A percentile compares a stretch with the other conserved stretches of the same genome.
These are phyloP conservation scores for Pseudoatta argentina DNA, from an alignment of 1,140 invertebrate species.

Conservation along the genomic window DNA sequence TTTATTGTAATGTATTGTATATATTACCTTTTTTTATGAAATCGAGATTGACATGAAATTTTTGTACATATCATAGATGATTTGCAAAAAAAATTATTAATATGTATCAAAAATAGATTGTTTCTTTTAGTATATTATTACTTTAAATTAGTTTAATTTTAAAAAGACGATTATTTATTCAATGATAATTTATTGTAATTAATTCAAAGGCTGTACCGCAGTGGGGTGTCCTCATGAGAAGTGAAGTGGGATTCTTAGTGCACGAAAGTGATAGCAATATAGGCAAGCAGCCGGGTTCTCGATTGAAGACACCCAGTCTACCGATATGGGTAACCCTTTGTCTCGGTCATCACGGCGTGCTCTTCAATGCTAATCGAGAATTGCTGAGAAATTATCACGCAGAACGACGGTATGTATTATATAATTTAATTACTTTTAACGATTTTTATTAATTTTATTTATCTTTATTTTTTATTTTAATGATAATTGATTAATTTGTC, in stretches of 20 bases:
- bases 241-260: slow-evolving; percentile 90
- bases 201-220: slow-evolving; percentile 89
- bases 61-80: neutral
- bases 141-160: neutral
- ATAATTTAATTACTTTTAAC: slow-evolving; percentile 11
- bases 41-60: neutral
- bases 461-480: slow-evolving; percentile 2
- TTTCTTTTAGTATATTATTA: neutral
- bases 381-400: slow-evolving; percentile 93
- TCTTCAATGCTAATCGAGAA: slow-evolving; percentile 93
- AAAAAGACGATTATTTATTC: neutral
- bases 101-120: neutral
- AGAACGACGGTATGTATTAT: slow-evolving; percentile 88
- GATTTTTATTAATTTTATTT: neutral
- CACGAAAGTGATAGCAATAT: slow-evolving; percentile 88
- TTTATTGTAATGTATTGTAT: neutral
- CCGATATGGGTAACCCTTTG: slow-evolving; percentile 94
- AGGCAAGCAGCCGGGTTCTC: slow-evolving; percentile 90
- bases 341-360: slow-evolving; percentile 91
- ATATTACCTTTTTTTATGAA: neutral
- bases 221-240: slow-evolving; percentile 90
- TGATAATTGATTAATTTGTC: neutral
- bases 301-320: slow-evolving; percentile 93
- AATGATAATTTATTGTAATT: slow-evolving; percentile 11
- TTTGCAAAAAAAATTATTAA: neutral